These are phyloP conservation scores for Phycodurus eques DNA, from an alignment of 2,113 vertebrate genomes.

Conservation along the genomic window DNA sequence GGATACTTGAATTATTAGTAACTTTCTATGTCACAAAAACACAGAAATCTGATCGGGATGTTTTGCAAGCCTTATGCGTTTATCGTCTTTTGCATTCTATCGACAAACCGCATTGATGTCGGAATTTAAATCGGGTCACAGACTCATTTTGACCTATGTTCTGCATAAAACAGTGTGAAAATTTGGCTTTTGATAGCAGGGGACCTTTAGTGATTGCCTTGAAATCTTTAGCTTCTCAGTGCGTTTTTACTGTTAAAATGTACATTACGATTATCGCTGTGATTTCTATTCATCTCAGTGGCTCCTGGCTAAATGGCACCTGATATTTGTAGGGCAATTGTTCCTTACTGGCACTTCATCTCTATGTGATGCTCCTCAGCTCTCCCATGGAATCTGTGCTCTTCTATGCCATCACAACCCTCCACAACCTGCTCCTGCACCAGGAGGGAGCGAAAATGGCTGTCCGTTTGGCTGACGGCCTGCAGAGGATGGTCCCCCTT, in stretches of 20 bases:
- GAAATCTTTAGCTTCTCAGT: not conserved
- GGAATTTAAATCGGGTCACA: too few relatives aligned
- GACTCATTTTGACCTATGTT: too few relatives aligned
- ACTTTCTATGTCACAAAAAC: too few relatives aligned
- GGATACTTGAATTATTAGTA: too few relatives aligned
- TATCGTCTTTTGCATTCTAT: too few relatives aligned
- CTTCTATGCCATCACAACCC: slow-evolving; percentile 96
- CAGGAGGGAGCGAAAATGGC: slow-evolving; percentile 99
- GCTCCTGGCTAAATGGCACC: not conserved
- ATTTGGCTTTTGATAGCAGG: too few relatives aligned
- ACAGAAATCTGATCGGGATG: too few relatives aligned
- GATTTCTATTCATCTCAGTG: not conserved
- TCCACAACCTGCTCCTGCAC: slow-evolving; percentile 96
- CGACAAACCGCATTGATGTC: too few relatives aligned
- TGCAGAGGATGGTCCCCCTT: slow-evolving; percentile 95
- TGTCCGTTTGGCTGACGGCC: slow-evolving; percentile 90
- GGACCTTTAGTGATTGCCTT: too few relatives aligned
- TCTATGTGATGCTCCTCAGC: slow-evolving; percentile 61
- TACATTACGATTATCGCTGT: not conserved
- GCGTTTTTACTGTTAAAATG: not conserved
- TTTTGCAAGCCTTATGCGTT: too few relatives aligned
- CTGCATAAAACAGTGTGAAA: too few relatives aligned
- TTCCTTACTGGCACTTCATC: not conserved
- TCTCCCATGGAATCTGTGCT: slow-evolving; percentile 92
- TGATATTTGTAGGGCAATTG: not conserved